Base-by-base conservation (phyloP, 2,888 invertebrate genomes). In the Augochlorella aurata region DNA sequence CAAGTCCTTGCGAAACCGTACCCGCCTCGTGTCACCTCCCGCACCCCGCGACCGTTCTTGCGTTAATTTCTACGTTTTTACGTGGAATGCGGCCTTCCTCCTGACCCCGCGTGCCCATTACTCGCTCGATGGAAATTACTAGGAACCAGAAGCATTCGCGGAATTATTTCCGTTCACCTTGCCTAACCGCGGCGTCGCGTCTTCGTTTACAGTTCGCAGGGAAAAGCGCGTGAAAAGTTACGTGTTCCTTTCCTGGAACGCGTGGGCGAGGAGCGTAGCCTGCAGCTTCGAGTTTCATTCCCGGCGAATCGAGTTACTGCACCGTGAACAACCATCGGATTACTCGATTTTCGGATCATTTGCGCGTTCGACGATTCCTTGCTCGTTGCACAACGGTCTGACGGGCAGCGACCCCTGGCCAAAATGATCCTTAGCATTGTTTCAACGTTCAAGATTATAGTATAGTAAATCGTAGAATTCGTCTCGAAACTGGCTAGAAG, bases 161-260 rank as follows among this genome's bases (percentile, higher is more conserved):
- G 87, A 87, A 86, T 71, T 63, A 68, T 77, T 82, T 76, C 78
- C 77, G 77, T 54, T 54, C 63, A 71, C 83, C 77, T 86, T 79
- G 77, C 52, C 71, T 84, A 76, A 58, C 74, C 38, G 44, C 54
- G 14, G 18, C 50, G 73, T 79, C 72, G 78, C 72, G 74, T 74
- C 75, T 79, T 49, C 54, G 78, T 29, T 71, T 87, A 85, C 87
- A 65, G 52, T 71, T 21, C 85, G 84, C 87, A 68, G 52, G 58
- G 87, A 87, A 86, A 81, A 73, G 73, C 76, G 70, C 83, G 81
- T 87, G 71, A 58, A 80, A 87, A 83, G 85, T 83, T 75, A 63
- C 68, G 68, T 45, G 49, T n/a, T 70, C 12, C 58, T 1, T 87
- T 87, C 87, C 80, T 12, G 73, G 87, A 85, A 87, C 24, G 18